These are phyloP conservation scores for Gavialis gangeticus DNA, from an alignment of 2,113 vertebrate genomes.

Conservation along the genomic window DNA sequence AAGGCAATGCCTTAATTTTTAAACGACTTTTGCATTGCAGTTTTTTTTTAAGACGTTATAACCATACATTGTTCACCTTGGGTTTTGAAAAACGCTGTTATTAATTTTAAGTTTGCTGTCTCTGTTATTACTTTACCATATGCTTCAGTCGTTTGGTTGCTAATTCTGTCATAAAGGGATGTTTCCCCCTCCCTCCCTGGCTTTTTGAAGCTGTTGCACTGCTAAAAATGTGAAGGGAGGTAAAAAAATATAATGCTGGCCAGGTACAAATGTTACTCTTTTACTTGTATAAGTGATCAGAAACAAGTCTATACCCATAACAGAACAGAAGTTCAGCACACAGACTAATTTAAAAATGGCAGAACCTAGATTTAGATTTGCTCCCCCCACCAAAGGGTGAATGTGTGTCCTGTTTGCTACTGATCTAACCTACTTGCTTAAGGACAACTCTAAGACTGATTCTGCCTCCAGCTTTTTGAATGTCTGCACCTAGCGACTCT, in stretches of 20 bases:
- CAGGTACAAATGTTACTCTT: too few relatives aligned
- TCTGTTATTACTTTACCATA: not conserved
- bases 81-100: not conserved
- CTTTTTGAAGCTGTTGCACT: not conserved
- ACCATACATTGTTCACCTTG: not conserved
- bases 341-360: too few relatives aligned
- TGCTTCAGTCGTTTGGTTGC: not conserved
- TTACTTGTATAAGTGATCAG: too few relatives aligned
- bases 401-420: too few relatives aligned
- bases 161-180: not conserved
- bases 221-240: not conserved
- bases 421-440: too few relatives aligned
- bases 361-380: too few relatives aligned
- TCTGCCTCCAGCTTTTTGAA: too few relatives aligned
- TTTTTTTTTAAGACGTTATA: not conserved
- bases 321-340: too few relatives aligned
- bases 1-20: not conserved
- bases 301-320: too few relatives aligned
- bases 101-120: not conserved
- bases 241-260: not conserved
- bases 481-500: not conserved
- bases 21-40: not conserved
- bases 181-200: fast-evolving
- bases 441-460: too few relatives aligned
- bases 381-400: too few relatives aligned